Percentiles rank a stretch among this genome's conserved stretches.
These are phyloP conservation scores for Orthochromis indermauri DNA, from an alignment of 2,113 vertebrate species.

Conservation along the genomic window DNA sequence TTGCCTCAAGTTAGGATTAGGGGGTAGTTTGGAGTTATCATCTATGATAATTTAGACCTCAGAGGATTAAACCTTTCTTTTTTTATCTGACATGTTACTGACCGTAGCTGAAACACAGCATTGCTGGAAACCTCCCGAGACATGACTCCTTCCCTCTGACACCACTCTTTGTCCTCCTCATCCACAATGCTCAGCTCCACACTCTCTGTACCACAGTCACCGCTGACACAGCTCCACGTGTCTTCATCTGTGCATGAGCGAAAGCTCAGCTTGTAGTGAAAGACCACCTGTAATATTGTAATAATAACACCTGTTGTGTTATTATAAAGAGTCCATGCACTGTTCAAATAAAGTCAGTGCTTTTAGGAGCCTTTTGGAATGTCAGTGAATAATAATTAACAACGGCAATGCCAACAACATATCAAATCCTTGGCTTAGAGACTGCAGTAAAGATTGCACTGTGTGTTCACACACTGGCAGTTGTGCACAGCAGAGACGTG, in stretches of 20 bases:
- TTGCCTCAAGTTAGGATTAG: rapidly evolving
- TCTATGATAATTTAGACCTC: background rate
- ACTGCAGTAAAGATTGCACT: background rate
- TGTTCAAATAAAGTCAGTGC: background rate
- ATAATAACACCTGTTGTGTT: background rate
- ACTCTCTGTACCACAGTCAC: rapidly evolving
- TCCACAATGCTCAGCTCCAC: background rate
- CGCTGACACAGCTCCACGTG: background rate
- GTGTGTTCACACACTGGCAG: background rate
- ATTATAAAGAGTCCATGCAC: rapidly evolving
- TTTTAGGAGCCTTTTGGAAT: background rate
- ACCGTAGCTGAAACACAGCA: background rate
- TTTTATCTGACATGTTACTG: background rate
- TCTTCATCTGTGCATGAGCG: background rate
- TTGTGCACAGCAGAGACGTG: rapidly evolving
- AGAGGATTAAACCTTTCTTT: background rate
- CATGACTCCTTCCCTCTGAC: background rate
- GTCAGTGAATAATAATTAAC: background rate
- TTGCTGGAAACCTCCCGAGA: background rate
- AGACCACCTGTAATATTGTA: background rate
- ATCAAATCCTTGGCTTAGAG: background rate
- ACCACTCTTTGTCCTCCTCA: background rate
- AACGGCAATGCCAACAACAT: background rate
- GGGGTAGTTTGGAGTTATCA: background rate
- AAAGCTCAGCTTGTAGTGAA: background rate